Percentiles rank a stretch among this genome's conserved stretches.
These are phyloP conservation scores for Dasyprocta punctata DNA, from an alignment of 2,113 vertebrate genomes.

Conservation along the genomic window DNA sequence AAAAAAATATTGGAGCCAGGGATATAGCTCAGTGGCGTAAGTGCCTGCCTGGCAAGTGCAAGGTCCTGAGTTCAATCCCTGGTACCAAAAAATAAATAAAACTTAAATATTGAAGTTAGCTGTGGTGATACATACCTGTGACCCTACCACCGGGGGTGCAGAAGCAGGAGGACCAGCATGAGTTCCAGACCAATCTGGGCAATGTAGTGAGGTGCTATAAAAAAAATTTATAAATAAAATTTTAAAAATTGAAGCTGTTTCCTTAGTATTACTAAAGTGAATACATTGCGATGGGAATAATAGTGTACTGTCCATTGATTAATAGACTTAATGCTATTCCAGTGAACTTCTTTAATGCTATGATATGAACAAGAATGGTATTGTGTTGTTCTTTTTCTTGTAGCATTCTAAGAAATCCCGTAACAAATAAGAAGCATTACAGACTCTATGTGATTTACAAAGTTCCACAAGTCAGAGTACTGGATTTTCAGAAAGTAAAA, in stretches of 20 bases:
- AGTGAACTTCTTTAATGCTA: background rate
- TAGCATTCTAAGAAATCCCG: slow-evolving; percentile 97
- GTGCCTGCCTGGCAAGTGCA: no score
- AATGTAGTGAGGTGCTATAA: background rate
- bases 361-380: background rate
- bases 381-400: slow-evolving; percentile 49
- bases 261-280: background rate
- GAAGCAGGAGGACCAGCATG: background rate
- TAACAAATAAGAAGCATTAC: slow-evolving; percentile 99
- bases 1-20: no score
- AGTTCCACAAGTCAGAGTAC: slow-evolving; percentile 96
- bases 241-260: background rate
- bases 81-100: no score
- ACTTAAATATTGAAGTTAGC: background rate
- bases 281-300: background rate
- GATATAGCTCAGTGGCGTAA: no score
- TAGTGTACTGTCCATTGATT: background rate
- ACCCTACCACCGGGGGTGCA: background rate
- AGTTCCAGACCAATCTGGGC: background rate
- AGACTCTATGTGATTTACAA: slow-evolving; percentile 97
- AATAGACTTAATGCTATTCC: background rate
- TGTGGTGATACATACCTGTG: background rate
- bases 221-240: background rate
- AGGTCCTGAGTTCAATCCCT: no score
- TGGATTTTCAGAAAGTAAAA: slow-evolving; percentile 99